Base-by-base conservation (phyloP, 1,140 invertebrate genomes). In the Drosophila punjabiensis region DNA sequence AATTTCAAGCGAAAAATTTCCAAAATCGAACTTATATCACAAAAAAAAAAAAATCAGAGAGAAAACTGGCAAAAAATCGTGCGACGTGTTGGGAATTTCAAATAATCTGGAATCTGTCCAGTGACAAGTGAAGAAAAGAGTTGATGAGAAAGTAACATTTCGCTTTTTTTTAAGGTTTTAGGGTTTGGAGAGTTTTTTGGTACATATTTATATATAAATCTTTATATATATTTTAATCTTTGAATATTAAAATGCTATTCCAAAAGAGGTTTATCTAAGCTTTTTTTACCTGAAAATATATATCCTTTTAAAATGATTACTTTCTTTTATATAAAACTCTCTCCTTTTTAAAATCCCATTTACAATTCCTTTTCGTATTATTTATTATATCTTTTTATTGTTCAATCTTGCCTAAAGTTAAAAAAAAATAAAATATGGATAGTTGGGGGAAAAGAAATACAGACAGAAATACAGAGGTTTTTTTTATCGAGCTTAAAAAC, bases 21-120 rank as follows among this genome's bases (percentile, higher is more conserved):
- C 53, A 28, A 50, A 71, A 71, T 70, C 48, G 41, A 53, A 52
- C 9, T 18, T 66, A 50, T n/a, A 73, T 41, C 53, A 74, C n/a
- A n/a, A n/a, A n/a, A n/a, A n/a, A n/a, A n/a, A n/a, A n/a, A 73
- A 56, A 73, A 73, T 52, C 68, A 45, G 70, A 74, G 68, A 74
- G 70, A 74, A 73, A 74, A 74, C 70, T 50, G 68, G 67, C 53
- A 71, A 59, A 70, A 70, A 60, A 60, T 73, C 30, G 20, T 33
- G 6, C 24, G 4, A 61, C 39, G 45, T 74, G 70, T 45, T 7
- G 4, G 14, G 70, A 45, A 74, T 74, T 59, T 52, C 3, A 60
- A 73, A 73, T 37, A 10, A 69, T 47, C 41, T 70, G 63, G 48
- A 68, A 53, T 68, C 20, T 24, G 24, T 69, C 64, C 64, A 70